Conservation (phyloP, 1,140 invertebrate genomes). For the Caenorhabditis latens region DNA sequence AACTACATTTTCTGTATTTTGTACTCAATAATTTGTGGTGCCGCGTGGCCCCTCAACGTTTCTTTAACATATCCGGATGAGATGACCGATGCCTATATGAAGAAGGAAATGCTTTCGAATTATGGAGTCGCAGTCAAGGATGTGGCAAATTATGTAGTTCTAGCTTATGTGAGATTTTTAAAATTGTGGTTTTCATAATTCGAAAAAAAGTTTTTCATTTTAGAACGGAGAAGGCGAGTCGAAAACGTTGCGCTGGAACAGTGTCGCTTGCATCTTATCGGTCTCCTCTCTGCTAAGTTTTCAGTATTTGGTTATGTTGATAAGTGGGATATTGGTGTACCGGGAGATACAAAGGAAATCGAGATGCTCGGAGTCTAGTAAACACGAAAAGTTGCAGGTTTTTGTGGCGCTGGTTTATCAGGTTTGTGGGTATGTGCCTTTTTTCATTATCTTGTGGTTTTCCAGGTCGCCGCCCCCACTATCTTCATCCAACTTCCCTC, state of each 20-base stretch:
- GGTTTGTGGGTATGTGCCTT: background rate
- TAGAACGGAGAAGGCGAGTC: background rate
- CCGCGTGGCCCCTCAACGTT: background rate
- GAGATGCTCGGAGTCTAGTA: background rate
- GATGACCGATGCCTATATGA: background rate
- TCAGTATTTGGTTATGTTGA: background rate
- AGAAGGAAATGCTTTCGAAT: background rate
- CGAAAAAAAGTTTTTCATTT: background rate
- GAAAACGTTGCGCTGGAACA: background rate
- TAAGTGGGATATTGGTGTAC: background rate
- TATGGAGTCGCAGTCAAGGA: background rate
- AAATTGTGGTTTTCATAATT: background rate
- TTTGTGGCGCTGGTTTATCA: background rate
- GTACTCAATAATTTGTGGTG: background rate
- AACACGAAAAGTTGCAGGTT: background rate
- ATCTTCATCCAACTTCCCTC: background rate
- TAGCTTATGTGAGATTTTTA: background rate
- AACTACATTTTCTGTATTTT: background rate
- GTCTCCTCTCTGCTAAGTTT: background rate
- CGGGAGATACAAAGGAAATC: background rate
- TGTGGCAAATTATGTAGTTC: background rate
- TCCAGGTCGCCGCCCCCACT: background rate
- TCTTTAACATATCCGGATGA: background rate
- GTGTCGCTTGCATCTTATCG: background rate
- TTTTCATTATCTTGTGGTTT: background rate